Percentiles rank a stretch among this genome's conserved stretches.
phyloP scores from a whole-genome alignment of 2,888 invertebrate genomes.

The Aspidiotus rigidus region DNA sequence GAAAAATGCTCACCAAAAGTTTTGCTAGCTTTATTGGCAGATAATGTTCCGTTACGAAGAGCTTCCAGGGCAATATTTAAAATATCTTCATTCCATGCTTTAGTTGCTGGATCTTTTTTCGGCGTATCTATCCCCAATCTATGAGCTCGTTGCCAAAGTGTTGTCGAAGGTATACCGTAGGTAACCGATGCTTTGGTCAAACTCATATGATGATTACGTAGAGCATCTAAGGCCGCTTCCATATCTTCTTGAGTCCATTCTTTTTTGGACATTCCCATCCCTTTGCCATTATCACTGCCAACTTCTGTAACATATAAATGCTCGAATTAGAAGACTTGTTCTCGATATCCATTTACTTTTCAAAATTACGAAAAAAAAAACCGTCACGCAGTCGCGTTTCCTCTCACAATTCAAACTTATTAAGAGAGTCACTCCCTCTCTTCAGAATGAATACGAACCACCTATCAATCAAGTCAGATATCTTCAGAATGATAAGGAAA shows the following conservation, averaged over 20 bases:
- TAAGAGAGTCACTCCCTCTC: too few species aligned
- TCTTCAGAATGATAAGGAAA: too few species aligned
- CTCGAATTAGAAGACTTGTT: too few species aligned
- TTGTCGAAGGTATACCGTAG: constrained; percentile 82
- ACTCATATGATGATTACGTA: constrained; percentile 79
- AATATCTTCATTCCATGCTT: constrained; percentile 80
- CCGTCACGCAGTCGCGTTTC: too few species aligned
- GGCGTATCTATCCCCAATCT: constrained; percentile 64
- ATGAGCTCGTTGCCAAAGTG: constrained; percentile 83
- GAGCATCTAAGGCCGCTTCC: constrained; percentile 77
- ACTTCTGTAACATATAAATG: constrained; percentile 35
- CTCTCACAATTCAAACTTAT: too few species aligned
- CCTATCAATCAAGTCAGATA: too few species aligned
- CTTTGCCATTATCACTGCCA: constrained; percentile 35
- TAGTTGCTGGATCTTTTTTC: constrained; percentile 77
- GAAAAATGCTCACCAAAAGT: constrained; percentile 55
- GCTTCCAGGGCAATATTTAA: constrained; percentile 73
- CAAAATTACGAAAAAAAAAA: too few species aligned
- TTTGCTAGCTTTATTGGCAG: constrained; percentile 84
- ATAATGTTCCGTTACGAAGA: constrained; percentile 71
- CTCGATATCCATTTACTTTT: too few species aligned
- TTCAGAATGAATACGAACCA: too few species aligned
- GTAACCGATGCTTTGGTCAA: constrained; percentile 76
- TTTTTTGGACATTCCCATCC: constrained; percentile 45
- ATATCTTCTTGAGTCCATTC: constrained; percentile 84